A percentile compares a stretch with the other conserved stretches of the same genome.
Evolutionary conservation across 2,797 vertebrate species (phyloP).

Genomic region (Lepilemur septentrionalis): DNA sequence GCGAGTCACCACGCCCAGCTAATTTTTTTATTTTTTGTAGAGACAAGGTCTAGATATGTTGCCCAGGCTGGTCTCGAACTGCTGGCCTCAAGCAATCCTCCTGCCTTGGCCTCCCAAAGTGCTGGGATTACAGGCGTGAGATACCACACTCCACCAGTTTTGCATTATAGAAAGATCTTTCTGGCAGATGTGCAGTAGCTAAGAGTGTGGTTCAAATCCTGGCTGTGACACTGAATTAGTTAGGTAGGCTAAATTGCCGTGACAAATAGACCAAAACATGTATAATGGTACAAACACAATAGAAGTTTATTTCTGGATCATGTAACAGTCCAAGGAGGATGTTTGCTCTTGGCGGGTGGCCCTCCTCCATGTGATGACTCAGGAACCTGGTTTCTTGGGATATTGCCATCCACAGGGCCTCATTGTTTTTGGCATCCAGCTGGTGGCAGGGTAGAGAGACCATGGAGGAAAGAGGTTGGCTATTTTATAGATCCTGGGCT

Average conservation of each 20-base stretch:
- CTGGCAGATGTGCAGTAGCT: neutral
- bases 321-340: neutral
- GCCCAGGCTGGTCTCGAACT: neutral
- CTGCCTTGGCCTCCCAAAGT: neutral
- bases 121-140: neutral
- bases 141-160: neutral
- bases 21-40: neutral
- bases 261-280: neutral
- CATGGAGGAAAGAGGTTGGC: neutral
- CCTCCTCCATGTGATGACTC: neutral
- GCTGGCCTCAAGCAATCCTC: neutral
- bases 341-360: neutral
- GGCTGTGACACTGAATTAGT: neutral
- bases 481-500: neutral
- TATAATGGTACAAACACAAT: neutral
- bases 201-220: conserved; percentile 24
- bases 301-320: conserved; percentile 43
- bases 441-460: neutral
- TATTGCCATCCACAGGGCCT: neutral
- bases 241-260: neutral
- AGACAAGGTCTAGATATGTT: neutral
- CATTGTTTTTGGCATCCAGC: neutral
- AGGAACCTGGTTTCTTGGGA: neutral
- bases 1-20: neutral
- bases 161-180: neutral